Conservation (phyloP, 2,797 vertebrate species). For the Syngnathus rostellatus region DNA sequence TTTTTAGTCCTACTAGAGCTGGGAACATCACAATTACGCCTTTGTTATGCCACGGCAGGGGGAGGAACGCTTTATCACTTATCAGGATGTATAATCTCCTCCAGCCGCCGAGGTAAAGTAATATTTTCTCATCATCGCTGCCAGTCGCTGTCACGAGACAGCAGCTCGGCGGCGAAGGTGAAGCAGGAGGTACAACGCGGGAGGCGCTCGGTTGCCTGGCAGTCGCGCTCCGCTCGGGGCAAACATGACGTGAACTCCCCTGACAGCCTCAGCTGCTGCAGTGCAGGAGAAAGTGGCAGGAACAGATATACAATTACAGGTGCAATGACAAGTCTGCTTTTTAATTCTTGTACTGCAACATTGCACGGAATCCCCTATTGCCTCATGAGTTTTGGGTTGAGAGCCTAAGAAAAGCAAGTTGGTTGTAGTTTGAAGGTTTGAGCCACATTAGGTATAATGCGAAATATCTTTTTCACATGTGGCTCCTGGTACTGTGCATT, state of each 20-base stretch:
- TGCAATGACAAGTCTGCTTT: not conserved
- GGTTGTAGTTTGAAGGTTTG: not conserved
- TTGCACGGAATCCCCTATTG: not conserved
- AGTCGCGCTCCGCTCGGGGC: constrained; percentile 21
- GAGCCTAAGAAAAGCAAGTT: not conserved
- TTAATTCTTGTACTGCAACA: not conserved
- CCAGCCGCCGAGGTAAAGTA: not conserved
- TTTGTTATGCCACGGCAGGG: constrained; percentile 2
- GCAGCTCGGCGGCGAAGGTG: constrained; percentile 29
- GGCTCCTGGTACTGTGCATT: not conserved
- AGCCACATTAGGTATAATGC: not conserved
- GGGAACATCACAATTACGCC: constrained; percentile 1
- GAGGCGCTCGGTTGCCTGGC: constrained; percentile 27
- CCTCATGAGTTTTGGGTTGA: not conserved
- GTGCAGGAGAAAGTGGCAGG: constrained; percentile 38
- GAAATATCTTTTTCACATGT: fast-evolving
- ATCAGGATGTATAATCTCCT: constrained; percentile 7
- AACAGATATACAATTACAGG: constrained; percentile 1
- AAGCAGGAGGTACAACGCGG: constrained; percentile 29
- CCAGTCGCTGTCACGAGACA: constrained; percentile 32
- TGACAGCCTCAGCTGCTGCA: constrained; percentile 55
- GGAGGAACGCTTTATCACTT: not conserved
- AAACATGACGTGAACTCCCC: constrained; percentile 39
- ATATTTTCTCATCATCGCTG: constrained; percentile 16
- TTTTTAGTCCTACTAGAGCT: not conserved